Evolutionary conservation across 2,888 invertebrate species (phyloP), one percentile per base, ranked within the genome.

Genomic region (Tiliacea citrago): DNA sequence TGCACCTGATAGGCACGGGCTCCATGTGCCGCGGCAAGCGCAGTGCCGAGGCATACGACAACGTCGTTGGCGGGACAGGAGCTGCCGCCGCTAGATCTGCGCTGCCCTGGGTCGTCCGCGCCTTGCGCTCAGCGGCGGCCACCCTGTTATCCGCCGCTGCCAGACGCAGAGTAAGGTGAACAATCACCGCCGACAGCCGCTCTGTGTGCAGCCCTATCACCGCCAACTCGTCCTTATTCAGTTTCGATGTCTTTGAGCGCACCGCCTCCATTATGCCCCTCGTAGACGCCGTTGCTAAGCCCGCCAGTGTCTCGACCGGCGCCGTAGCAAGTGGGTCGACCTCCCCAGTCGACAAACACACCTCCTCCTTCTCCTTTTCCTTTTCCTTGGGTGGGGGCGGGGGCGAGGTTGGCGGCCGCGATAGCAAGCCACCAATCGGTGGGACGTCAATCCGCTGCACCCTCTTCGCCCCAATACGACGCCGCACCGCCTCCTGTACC

Each of bases 1-100:
- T 3, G 0, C 47, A 63, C 13, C 0, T 2, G 0, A 76, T 51
- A 0, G 0, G 2, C 0, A 75, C 16, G 0, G 57, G 49, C 1
- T 57, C 73, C 1, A 9, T 0, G 0, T 8, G 1, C 1, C 39
- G 39, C 0, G 77, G 45, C 6, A 76, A 7, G 9, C 47, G 53
- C 0, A 77, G 7, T 0, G 62, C 51, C 0, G 62, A 7, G 0
- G 76, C 55, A 0, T 74, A 63, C 0, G 60, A 21, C 0, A 1
- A 2, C n/a, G n/a, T n/a, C 16, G 0, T 2, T 2, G n/a, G 8
- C 0, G 18, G 8, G 1, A 9, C 39, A 0, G 18, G 8, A 16
- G 16, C 18, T 0, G 9, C 7, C 1, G 13, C 47, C 3, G 16
- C 12, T n/a, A n/a, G n/a, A n/a, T n/a, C n/a, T 3, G 2, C 4